phyloP scores from a whole-genome alignment of 1,140 invertebrate species.

The Procambarus virginalis region DNA sequence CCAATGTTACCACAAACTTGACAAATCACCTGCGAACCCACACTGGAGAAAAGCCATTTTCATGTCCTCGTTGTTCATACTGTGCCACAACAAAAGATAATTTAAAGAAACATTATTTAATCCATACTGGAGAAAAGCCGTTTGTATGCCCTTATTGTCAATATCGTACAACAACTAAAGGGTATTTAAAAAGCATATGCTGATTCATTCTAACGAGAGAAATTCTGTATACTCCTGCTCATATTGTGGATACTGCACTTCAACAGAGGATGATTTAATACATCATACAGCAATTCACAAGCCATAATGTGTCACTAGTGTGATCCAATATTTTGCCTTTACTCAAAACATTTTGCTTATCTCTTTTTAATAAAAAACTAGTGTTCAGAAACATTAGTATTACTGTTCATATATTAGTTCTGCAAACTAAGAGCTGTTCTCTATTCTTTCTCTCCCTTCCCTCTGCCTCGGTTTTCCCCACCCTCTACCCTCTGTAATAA shows the following conservation, averaged over 20 bases:
- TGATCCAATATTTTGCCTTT: neutral
- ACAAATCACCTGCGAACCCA: conserved; percentile 43
- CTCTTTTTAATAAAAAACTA: no score
- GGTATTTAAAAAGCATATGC: conserved; percentile 42
- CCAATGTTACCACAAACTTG: conserved; percentile 37
- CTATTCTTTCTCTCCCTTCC: no score
- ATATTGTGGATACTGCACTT: conserved; percentile 10
- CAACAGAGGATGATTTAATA: neutral
- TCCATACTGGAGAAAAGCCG: conserved; percentile 42
- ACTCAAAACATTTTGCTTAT: neutral
- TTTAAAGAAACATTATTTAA: conserved; percentile 44
- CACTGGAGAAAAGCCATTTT: conserved; percentile 47
- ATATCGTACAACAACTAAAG: conserved; percentile 34
- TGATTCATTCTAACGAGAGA: conserved; percentile 6
- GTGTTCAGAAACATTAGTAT: no score
- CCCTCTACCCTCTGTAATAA: no score
- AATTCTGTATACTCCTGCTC: neutral
- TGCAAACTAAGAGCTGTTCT: no score
- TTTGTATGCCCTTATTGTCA: conserved; percentile 28
- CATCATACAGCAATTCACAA: conserved; percentile 26
- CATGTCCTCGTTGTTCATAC: conserved; percentile 42
- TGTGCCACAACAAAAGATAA: conserved; percentile 48
- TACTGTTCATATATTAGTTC: no score
- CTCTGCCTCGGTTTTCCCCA: no score
- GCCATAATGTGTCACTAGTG: neutral